Evolutionary conservation across 2,888 invertebrate species (phyloP), one percentile per base, ranked within the genome.

Genomic region (Aethes cnicana): DNA sequence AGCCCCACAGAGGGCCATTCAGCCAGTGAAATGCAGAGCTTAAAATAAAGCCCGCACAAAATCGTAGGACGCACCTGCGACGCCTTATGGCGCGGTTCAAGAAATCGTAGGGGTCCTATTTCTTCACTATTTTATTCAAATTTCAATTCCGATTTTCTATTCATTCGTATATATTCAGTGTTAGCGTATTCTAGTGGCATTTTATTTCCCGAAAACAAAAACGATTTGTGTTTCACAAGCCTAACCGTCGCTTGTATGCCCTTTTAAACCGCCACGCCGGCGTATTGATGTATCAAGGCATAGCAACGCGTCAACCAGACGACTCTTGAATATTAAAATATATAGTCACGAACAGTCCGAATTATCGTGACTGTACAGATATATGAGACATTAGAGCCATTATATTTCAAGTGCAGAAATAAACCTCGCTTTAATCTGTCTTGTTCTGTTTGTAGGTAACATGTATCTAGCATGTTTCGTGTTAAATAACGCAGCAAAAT

Each of bases 201-300:
- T 48, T 41, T 33, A 23, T 39, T n/a, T 35, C 30, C 36, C 43
- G 25, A 50, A 50, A 50, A 46, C 39, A 46, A 52, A n/a, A 44
- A 46, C 28, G 30, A 17, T 9, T 14, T 14, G 20, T 12, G 18
- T 33, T 25, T n/a, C 5, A 37, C 28, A 37, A 25, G 43, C 36
- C 36, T 21, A 28, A 21, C 36, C 18, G 20, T 37, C 14, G 37
- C 14, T 37, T 33, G 20, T 36, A 30, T 36, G 30, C 39, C 37
- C 30, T 49, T 49, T 44, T 36, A 36, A 14, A 30, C 30, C 14
- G 18, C 14, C 17, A 23, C 11, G 20, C 28, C 43, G n/a, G n/a
- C n/a, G 56, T 82, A 84, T 84, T 69, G 85, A 85, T 79, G 73
- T 84, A 84, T 80, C 83, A 78, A 71, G 59, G 68, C 81, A 75